Percentiles rank a stretch among this genome's conserved stretches.
Conservation (phyloP, 2,797 vertebrate species). For the Rhabdomys pumilio region DNA sequence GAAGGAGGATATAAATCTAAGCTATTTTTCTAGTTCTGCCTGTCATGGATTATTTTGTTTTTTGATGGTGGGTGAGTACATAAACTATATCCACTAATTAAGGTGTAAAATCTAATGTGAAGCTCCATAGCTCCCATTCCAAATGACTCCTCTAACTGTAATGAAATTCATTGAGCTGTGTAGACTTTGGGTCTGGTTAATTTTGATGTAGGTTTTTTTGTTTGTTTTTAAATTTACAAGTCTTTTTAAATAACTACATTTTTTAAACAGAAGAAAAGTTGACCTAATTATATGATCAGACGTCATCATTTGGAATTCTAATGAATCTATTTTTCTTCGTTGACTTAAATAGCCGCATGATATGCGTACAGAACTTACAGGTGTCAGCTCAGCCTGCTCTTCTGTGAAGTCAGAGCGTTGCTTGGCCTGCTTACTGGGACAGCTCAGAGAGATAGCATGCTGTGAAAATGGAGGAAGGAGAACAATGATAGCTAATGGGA, state of each 20-base stretch:
- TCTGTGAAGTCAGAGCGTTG: constrained; percentile 92
- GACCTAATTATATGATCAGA: constrained; percentile 13
- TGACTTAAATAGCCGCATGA: constrained; percentile 20
- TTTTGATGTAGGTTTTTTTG: not conserved
- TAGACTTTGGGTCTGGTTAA: not conserved
- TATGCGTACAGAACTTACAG: constrained; percentile 91
- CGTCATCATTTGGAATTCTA: constrained; percentile 60
- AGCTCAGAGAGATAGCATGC: constrained; percentile 92
- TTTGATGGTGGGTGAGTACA: not conserved
- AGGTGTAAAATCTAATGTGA: not conserved
- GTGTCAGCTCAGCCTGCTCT: constrained; percentile 91
- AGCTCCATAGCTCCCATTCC: not conserved
- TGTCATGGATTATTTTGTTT: not conserved
- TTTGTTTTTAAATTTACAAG: not conserved
- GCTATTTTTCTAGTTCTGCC: not conserved
- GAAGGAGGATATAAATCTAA: not conserved
- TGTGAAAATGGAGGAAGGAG: constrained; percentile 89
- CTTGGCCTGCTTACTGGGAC: constrained; percentile 91
- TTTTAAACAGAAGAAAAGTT: not conserved
- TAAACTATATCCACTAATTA: not conserved
- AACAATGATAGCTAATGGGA: constrained; percentile 80
- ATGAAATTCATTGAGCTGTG: not conserved
- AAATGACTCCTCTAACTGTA: not conserved
- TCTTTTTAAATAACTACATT: not conserved
- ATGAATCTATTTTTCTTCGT: constrained; percentile 8